Evolutionary conservation across 2,113 vertebrate species (phyloP).

Genomic region (Lasiurus cinereus): DNA sequence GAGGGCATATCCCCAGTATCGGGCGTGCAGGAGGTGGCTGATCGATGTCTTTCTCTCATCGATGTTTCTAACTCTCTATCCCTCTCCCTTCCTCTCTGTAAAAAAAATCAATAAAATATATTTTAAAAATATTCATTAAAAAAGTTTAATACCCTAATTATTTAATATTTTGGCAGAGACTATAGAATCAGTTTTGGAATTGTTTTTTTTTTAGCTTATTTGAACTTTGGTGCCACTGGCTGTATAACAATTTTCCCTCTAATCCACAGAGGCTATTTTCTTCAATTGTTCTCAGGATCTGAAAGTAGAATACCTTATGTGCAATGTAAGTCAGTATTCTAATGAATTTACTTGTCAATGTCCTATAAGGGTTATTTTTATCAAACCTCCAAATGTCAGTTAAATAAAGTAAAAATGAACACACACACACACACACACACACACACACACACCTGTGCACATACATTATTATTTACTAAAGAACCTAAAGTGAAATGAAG

Average conservation of each 20-base stretch:
- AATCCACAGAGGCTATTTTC: not conserved
- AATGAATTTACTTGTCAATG: not conserved
- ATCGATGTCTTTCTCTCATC: too few relatives aligned
- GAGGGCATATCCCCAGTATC: too few relatives aligned
- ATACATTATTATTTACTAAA: not conserved
- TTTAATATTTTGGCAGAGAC: conserved; percentile 4
- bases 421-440: not conserved
- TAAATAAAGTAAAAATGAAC: not conserved
- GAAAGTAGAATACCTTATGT: not conserved
- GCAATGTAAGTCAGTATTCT: not conserved
- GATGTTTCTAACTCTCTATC: too few relatives aligned
- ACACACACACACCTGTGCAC: not conserved
- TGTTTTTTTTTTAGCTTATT: not conserved
- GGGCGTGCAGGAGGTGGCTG: too few relatives aligned
- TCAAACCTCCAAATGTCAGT: not conserved
- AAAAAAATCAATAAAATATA: too few relatives aligned
- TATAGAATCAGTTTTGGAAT: not conserved
- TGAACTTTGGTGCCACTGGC: not conserved
- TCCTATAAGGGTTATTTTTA: not conserved
- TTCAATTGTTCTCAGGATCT: not conserved
- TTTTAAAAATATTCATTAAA: too few relatives aligned
- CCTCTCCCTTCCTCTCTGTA: too few relatives aligned
- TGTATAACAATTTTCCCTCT: not conserved
- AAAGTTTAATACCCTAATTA: not conserved
- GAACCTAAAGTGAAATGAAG: not conserved